Evolutionary conservation across 2,888 invertebrate species (phyloP).

Genomic region (Artemia sinica): DNA sequence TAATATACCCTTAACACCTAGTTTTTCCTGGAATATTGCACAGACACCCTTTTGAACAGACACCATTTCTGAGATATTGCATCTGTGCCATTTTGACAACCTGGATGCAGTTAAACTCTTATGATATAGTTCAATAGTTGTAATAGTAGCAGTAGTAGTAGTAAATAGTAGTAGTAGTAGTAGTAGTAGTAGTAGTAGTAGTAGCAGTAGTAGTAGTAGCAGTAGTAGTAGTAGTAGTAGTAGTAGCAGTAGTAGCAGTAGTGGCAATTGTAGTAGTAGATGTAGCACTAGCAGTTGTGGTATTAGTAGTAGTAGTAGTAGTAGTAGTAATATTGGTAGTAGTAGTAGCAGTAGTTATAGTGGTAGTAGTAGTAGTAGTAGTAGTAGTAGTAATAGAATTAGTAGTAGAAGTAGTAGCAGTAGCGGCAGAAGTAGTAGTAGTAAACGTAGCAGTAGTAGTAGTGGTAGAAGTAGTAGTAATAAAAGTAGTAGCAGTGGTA

Average conservation of each 20-base stretch:
- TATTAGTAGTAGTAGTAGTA: constrained; percentile 17
- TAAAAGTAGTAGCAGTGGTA: constrained; percentile 15
- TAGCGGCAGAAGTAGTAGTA: constrained; percentile 17
- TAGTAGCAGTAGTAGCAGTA: constrained; percentile 14
- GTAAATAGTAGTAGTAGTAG: too few relatives aligned
- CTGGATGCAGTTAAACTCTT: too few relatives aligned
- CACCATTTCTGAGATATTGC: too few relatives aligned
- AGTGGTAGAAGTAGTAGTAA: constrained; percentile 19
- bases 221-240: constrained; percentile 15
- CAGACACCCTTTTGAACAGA: too few relatives aligned
- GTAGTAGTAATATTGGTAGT: constrained; percentile 11
- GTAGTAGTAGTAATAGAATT: neutral
- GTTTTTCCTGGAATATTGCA: too few relatives aligned
- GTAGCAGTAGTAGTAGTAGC: constrained; percentile 15
- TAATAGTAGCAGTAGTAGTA: too few relatives aligned
- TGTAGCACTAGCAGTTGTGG: neutral
- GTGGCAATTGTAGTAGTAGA: neutral
- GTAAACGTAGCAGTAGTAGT: constrained; percentile 18
- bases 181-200: constrained; percentile 9
- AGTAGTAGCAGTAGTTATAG: constrained; percentile 2
- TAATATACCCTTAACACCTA: too few relatives aligned
- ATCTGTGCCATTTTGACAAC: too few relatives aligned
- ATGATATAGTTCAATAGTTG: too few relatives aligned
- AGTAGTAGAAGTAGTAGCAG: constrained; percentile 15
- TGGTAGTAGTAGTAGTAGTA: constrained; percentile 17